Percentiles rank a stretch among this genome's conserved stretches.
These are phyloP conservation scores for Polydrusus cervinus DNA, from an alignment of 2,888 invertebrate species.

Conservation along the genomic window DNA sequence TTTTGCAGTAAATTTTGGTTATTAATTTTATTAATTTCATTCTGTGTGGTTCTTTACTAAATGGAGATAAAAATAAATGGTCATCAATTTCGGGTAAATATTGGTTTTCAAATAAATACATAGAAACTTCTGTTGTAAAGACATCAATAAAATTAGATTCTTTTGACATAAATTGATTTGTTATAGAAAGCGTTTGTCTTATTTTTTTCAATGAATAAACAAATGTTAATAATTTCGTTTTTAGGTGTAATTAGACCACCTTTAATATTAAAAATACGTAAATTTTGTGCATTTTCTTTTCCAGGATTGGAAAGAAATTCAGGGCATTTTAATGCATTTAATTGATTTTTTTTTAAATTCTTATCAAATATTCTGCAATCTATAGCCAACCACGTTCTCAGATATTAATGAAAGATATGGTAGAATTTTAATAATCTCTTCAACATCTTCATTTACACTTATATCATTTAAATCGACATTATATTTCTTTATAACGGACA, in stretches of 20 bases:
- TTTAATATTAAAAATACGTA: not conserved
- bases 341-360: not conserved
- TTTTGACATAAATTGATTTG: not conserved
- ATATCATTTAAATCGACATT: not conserved
- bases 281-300: not conserved
- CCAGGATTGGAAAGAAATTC: not conserved
- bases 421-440: not conserved
- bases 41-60: no score
- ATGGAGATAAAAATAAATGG: no score
- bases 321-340: not conserved
- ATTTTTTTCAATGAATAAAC: not conserved
- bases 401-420: not conserved
- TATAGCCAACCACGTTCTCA: not conserved
- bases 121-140: conserved; percentile 10
- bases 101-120: conserved; percentile 11
- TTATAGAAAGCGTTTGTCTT: not conserved
- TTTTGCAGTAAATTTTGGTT: conserved; percentile 14
- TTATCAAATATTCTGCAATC: not conserved
- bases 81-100: not conserved
- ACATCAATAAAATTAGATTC: conserved; percentile 1
- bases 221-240: not conserved
- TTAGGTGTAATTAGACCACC: not conserved
- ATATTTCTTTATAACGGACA: not conserved
- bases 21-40: not conserved
- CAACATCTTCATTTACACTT: not conserved